A percentile compares a stretch with the other conserved stretches of the same genome.
Conservation (phyloP, 2,113 vertebrate species). For the Psittacula cyanocephala region DNA sequence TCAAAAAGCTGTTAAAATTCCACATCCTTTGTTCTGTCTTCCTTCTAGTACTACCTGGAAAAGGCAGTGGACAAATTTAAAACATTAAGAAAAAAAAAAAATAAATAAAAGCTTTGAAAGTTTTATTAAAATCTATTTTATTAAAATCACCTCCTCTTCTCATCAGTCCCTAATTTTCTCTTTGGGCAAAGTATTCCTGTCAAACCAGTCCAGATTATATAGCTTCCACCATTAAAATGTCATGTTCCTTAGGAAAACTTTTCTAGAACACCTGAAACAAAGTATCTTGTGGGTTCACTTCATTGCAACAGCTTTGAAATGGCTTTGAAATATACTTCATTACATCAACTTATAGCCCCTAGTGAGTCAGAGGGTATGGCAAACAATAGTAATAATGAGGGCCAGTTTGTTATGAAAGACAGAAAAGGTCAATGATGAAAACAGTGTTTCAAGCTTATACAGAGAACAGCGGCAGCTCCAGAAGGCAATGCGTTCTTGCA, state of each 20-base stretch:
- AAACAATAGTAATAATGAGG: neutral
- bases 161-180: neutral
- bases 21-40: neutral
- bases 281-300: neutral
- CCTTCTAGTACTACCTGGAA: neutral
- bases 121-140: neutral
- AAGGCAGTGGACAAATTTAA: neutral
- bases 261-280: neutral
- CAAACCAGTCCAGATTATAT: rapidly evolving
- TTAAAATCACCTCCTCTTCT: neutral
- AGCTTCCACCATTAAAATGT: neutral
- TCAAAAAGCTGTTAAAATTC: neutral
- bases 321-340: neutral
- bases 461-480: neutral
- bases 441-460: neutral
- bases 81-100: neutral
- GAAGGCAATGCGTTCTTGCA: neutral
- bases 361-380: neutral
- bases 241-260: neutral
- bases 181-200: neutral
- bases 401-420: neutral
- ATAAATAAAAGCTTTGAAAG: neutral
- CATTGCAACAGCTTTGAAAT: neutral
- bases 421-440: neutral
- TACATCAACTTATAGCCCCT: neutral